phyloP scores from a whole-genome alignment of 2,888 invertebrate species.

The Ichneumon xanthorius region DNA sequence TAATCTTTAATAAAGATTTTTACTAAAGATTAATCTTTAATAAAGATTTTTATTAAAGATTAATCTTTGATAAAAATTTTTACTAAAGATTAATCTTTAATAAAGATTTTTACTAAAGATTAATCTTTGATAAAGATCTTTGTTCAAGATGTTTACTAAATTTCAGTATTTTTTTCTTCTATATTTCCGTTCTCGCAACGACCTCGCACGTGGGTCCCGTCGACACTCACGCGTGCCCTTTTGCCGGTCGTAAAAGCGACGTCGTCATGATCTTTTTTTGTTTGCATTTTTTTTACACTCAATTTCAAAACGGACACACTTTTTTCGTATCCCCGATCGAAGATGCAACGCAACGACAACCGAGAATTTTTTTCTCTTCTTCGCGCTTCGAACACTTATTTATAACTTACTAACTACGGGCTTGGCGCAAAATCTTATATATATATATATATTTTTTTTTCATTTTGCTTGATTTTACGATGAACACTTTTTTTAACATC shows the following conservation, averaged over 20 bases:
- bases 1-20: neutral
- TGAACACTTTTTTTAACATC: constrained; percentile 70
- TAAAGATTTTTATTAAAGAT: neutral
- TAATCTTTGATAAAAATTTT: neutral
- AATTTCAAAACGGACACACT: constrained; percentile 43
- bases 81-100: neutral
- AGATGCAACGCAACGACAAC: constrained; percentile 10
- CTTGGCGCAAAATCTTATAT: constrained; percentile 48
- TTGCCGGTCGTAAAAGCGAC: constrained; percentile 27
- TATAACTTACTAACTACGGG: constrained; percentile 52
- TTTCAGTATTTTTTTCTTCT: constrained; percentile 15
- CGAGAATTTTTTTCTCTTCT: constrained; percentile 33
- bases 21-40: neutral
- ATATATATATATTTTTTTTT: constrained; percentile 51
- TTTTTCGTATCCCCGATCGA: constrained; percentile 24
- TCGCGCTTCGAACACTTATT: constrained; percentile 59
- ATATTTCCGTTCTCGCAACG: neutral
- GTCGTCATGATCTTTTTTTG: constrained; percentile 29
- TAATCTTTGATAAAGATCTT: too few relatives aligned
- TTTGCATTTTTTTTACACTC: constrained; percentile 38
- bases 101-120: constrained; percentile 1
- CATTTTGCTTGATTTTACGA: constrained; percentile 45
- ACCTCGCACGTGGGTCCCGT: constrained; percentile 9
- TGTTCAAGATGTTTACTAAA: neutral
- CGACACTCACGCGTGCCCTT: constrained; percentile 15